Evolutionary conservation across 2,888 invertebrate species (phyloP), one percentile per base, ranked within the genome.

Genomic region (Eucriotettix oculatus): DNA sequence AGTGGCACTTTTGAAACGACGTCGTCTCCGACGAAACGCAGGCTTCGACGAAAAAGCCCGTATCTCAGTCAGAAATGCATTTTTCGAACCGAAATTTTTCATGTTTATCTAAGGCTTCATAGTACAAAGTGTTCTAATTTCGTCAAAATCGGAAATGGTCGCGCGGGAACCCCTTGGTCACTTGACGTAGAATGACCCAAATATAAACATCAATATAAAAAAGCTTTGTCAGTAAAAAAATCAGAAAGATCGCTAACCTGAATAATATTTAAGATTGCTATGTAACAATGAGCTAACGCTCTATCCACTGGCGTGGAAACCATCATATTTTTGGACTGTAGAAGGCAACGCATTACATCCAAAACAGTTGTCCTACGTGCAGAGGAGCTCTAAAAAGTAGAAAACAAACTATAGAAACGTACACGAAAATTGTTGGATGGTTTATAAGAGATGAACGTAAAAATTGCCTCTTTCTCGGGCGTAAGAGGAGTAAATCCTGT

Each of bases 241-340:
- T 48, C 14, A 44, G n/a, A 48, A 14, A 48, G 2, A 48, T 48
- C 29, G n/a, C 48, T 48, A 2, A 86, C 88, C 80, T 90, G 91
- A 72, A 98, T 96, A 61, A 99, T 98, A 70, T 98, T 98, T 17
- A 98, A 77, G 69, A 98, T 96, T 16, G 96, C 93, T 70, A 99
- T 93, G 74, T 96, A 97, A 72, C 96, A 96, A 77, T 92, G 91
- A 58, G 86, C 85, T 62, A 88, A 86, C 64, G 85, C 87, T 68
- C 94, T 82, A 72, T 96, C 94, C 14, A 89, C 84, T 42, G 90
- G 88, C 9, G 95, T 90, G 0, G 97, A 96, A 7, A 98, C 97
- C 97, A 98, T 98, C 96, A 98, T 97, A 73, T 98, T 98, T 77
- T 97, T 97, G 9, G 98, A 96, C 73, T 99, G 97, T 58, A 99